Evolutionary conservation across 2,113 vertebrate species (phyloP), one percentile per base, ranked within the genome.

Genomic region (Catharus bicknelli): DNA sequence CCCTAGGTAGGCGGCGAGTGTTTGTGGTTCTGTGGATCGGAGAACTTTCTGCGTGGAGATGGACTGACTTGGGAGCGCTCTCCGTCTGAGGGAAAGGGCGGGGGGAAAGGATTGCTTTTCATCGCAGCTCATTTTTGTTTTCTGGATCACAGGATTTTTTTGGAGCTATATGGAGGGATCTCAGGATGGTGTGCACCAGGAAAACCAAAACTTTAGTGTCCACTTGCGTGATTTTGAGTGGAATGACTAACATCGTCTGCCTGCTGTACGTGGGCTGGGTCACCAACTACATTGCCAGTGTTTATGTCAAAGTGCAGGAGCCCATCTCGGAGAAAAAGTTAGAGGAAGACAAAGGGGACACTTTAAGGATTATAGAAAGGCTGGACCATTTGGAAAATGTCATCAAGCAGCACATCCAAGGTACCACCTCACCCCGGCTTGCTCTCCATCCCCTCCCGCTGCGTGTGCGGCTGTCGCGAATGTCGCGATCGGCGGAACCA

Each of bases 151-250:
- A 97, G 95, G 95, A 85, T 89, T 95, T 97, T 47, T 88, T 86
- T 51, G 97, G 93, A 95, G 96, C 98, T 98, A 97, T 97, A 99
- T 99, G 99, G 98, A 99, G 99, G 97, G 97, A 98, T 98, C 97
- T 98, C 97, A 99, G 98, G 90, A 99, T 99, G 99, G 98, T 98
- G 98, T 99, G 99, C 98, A 99, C 98, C 97, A 99, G 99, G 98
- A 99, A 99, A 98, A 99, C 99, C 98, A 99, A 99, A 99, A 99
- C 99, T 98, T 99, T 99, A 97, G 99, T 99, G 98, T 99, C 99
- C 97, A 99, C 99, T 96, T 99, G 99, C 97, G 99, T 99, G 97
- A 99, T 99, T 97, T 97, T 99, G 97, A 99, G 99, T 95, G 99
- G 99, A 93, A 99, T 99, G 99, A 99, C 98, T 98, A 99, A 99